These are phyloP conservation scores for Amblyteles armatorius DNA, from an alignment of 2,888 invertebrate species.

Conservation along the genomic window DNA sequence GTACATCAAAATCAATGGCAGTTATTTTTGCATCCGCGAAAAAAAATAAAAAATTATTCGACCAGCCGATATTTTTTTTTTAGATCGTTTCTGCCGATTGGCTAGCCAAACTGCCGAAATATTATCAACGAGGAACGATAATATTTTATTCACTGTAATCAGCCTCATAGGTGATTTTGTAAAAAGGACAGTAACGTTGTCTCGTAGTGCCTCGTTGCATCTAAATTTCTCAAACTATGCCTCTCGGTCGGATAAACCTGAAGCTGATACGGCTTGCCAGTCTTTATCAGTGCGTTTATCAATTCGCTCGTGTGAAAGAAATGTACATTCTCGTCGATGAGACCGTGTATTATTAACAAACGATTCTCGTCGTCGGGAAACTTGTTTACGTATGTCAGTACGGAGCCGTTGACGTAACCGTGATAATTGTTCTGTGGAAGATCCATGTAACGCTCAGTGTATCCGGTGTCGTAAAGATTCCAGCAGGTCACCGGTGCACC, in stretches of 20 bases:
- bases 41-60: neutral
- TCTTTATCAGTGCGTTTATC: slow-evolving; percentile 94
- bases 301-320: slow-evolving; percentile 98
- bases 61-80: neutral
- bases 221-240: slow-evolving; percentile 96
- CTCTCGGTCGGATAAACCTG: slow-evolving; percentile 98
- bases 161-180: slow-evolving; percentile 89
- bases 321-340: slow-evolving; percentile 99
- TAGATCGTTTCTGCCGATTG: slow-evolving; percentile 7
- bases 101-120: neutral
- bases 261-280: slow-evolving; percentile 98
- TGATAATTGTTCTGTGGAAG: slow-evolving; percentile 90
- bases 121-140: slow-evolving; percentile 41
- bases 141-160: slow-evolving; percentile 24
- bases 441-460: slow-evolving; percentile 99
- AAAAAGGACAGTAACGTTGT: slow-evolving; percentile 96
- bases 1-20: slow-evolving; percentile 60
- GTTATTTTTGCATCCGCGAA: slow-evolving; percentile 49
- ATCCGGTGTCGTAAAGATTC: slow-evolving; percentile 99
- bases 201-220: slow-evolving; percentile 98
- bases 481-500: slow-evolving; percentile 99
- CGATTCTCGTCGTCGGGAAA: slow-evolving; percentile 97
- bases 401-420: slow-evolving; percentile 94
- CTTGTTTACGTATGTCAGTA: slow-evolving; percentile 93
- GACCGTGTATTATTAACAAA: slow-evolving; percentile 97